phyloP scores from a whole-genome alignment of 2,113 vertebrate species.

The Callipepla squamata region DNA sequence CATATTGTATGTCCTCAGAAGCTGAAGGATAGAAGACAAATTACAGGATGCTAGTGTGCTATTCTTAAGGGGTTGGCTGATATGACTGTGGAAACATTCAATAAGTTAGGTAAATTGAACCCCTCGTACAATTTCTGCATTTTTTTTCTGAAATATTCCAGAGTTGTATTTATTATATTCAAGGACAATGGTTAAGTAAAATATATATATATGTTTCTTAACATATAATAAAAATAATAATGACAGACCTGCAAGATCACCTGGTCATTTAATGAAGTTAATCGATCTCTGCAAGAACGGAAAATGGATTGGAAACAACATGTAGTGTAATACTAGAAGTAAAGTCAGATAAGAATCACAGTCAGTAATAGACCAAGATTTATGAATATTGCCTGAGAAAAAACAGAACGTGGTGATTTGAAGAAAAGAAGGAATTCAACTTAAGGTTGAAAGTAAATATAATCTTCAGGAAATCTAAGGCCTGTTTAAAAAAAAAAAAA shows the following conservation, averaged over 20 bases:
- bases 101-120: neutral
- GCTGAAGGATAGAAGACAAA: neutral
- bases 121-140: rapidly evolving
- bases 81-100: neutral
- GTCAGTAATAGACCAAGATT: neutral
- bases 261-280: neutral
- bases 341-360: neutral
- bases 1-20: neutral
- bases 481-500: neutral
- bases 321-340: neutral
- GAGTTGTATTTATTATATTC: neutral
- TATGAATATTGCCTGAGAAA: neutral
- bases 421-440: neutral
- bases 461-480: neutral
- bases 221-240: neutral
- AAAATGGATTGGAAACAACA: neutral
- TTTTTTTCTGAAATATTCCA: neutral
- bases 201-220: neutral
- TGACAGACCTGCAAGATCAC: neutral
- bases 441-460: neutral
- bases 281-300: neutral
- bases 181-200: neutral
- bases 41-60: rapidly evolving
- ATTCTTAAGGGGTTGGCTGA: neutral
- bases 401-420: neutral